Conservation (phyloP, 2,797 vertebrate genomes). For the Acanthurus lineatus region DNA sequence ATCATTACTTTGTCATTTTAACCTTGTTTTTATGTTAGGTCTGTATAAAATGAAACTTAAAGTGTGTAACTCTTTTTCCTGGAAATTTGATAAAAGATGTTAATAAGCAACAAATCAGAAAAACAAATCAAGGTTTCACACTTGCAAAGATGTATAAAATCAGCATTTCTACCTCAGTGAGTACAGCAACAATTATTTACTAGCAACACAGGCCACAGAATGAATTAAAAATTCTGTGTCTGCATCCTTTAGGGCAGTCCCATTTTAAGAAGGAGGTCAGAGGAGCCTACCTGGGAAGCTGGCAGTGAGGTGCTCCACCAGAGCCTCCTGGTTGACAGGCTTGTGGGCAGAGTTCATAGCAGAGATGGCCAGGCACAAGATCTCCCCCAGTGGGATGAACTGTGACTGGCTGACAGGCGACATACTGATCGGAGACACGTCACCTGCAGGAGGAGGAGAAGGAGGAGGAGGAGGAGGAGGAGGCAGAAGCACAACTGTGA, state of each 20-base stretch:
- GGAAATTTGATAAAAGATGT: neutral
- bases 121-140: slow-evolving; percentile 5
- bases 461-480: slow-evolving; percentile 46
- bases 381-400: slow-evolving; percentile 99
- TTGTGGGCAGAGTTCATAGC: slow-evolving; percentile 99
- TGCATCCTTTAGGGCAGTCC: slow-evolving; percentile 10
- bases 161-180: neutral
- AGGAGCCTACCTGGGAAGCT: slow-evolving; percentile 95
- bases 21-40: neutral
- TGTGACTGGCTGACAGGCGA: slow-evolving; percentile 99
- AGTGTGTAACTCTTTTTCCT: neutral
- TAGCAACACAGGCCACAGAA: neutral
- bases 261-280: neutral
- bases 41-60: neutral
- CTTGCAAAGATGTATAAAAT: neutral
- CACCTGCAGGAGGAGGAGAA: slow-evolving; percentile 87
- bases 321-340: slow-evolving; percentile 97
- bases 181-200: neutral
- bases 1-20: slow-evolving; percentile 6
- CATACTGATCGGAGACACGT: slow-evolving; percentile 99
- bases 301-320: slow-evolving; percentile 98
- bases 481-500: slow-evolving; percentile 69
- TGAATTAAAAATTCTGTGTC: neutral
- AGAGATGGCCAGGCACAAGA: slow-evolving; percentile 99
- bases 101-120: slow-evolving; percentile 15